Base-by-base conservation (phyloP, 2,888 invertebrate genomes). In the Latheticus oryzae region DNA sequence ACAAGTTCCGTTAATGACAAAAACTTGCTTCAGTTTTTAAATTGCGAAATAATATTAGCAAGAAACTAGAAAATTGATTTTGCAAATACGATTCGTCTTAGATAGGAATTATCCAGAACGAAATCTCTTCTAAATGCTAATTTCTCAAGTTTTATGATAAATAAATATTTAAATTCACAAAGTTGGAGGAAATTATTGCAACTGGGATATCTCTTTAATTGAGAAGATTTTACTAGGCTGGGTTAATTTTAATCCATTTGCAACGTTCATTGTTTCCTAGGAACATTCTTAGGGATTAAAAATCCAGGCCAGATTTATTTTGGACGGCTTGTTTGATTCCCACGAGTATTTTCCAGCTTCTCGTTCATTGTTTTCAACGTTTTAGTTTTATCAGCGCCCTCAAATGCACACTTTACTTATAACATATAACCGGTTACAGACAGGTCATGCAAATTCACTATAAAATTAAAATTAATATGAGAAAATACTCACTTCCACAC, bases 401-500 rank as follows among this genome's bases (percentile, higher is more conserved):
- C 42, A 5, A 32, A 32, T 13, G 12, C 42, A 13, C 30, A 23
- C 30, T 30, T 30, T 28, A 35, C 43, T 53, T 53, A 43, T n/a
- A n/a, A n/a, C n/a, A n/a, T 53, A 35, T 28, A 33, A 26, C 28
- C 45, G 43, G 15, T 28, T 26, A 42, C 42, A 28, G 28, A 42
- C 24, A 16, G 24, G n/a, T n/a, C n/a, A n/a, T n/a, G n/a, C n/a
- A n/a, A n/a, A n/a, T n/a, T n/a, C n/a, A n/a, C n/a, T n/a, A n/a
- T n/a, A n/a, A n/a, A n/a, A n/a, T n/a, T n/a, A n/a, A n/a, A n/a
- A n/a, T n/a, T n/a, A n/a, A n/a, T n/a, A n/a, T n/a, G n/a, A n/a
- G n/a, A n/a, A n/a, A n/a, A n/a, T 79, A 90, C 91, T 91, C 84
- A 92, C 92, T 91, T 92, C 91, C 92, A 92, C 78, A 91, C 88